Evolutionary conservation across 1,140 invertebrate genomes (phyloP), one percentile per base, ranked within the genome.

Genomic region (Scaptomyza pallida): DNA sequence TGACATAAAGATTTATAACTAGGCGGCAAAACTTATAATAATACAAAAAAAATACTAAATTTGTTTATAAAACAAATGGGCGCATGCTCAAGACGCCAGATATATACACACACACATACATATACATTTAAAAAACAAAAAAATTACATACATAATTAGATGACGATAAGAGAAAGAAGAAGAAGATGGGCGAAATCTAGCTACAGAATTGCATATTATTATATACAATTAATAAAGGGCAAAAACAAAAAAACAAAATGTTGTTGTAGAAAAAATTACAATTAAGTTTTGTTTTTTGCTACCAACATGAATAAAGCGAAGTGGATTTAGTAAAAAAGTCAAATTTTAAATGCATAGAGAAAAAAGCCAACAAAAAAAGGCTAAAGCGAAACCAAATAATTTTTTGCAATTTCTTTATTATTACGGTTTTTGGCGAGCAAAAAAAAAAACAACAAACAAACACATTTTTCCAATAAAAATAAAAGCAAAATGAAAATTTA

Each of bases 241-340:
- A 85, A 86, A n/a, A 65, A n/a, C n/a, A n/a, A n/a, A 61, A 12
- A 72, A 16, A 72, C 78, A 82, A 79, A 88, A 88, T 78, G 82
- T 88, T 88, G 82, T 88, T 88, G 82, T 88, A 88, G 82, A 69
- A 55, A 67, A 78, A 88, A 82, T 88, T 88, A 88, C 83, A 88
- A 89, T 88, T 88, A 88, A 88, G 82, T 88, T 88, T 88, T 88
- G 82, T 85, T 85, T 55, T 85, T 85, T n/a, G n/a, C n/a, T n/a
- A 82, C 81, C 77, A 85, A 76, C 40, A 62, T 17, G 37, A 12
- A 23, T 26, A 40, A 15, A 37, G 19, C 15, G 5, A 9, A 1
- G 16, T 21, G 8, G 26, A 61, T 70, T 44, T 64, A 75, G 59
- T 48, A 55, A 54, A 59, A 26, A 65, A 68, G 81, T 85, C 81